Evolutionary conservation across 53 echinoderm and acorn worm species (phyloP), one percentile per base, ranked within the genome.

Genomic region (Echinometra lucunter): DNA sequence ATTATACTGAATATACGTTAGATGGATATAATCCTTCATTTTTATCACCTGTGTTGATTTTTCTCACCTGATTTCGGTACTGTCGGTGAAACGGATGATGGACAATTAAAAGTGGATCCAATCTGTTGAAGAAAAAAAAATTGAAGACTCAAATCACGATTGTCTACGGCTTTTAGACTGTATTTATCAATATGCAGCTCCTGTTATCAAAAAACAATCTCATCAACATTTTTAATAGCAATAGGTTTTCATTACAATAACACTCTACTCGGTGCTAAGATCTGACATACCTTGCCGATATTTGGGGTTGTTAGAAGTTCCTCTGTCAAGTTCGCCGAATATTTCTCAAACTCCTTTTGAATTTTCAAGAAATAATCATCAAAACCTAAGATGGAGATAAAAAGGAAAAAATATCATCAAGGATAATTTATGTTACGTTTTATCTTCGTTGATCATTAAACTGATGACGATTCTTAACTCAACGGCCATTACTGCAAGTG

Each of bases 31-130:
- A 56, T n/a, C n/a, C n/a, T n/a, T n/a, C n/a, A 19, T 5, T 78
- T 78, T 78, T 5, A 38, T 5, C 4, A 78, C 5, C 78, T 16
- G 32, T 12, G 35, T 2, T 32, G 11, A 13, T 2, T 21, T 80
- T 42, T 80, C 42, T 80, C 49, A 85, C 85, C 85, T 49, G 85
- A 85, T 53, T 49, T 49, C 25, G 85, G 85, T n/a, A 85, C 85
- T 4, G 85, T 85, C 7, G 85, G 85, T 28, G 85, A 85, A 27
- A 85, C 85, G 15, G 85, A 85, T 49, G 49, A 18, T 10, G 85
- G 85, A 16, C 85, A 85, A 49, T 85, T 49, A 49, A 85, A 85
- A 13, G 27, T 85, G 16, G 85, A 85, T 47, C 85, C 85, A 47
- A 85, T 30, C 85, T 85, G 30, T 27, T 9, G 17, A 44, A 12